These are phyloP conservation scores for Trichoplusia ni DNA, from an alignment of 1,140 invertebrate species.

Conservation along the genomic window DNA sequence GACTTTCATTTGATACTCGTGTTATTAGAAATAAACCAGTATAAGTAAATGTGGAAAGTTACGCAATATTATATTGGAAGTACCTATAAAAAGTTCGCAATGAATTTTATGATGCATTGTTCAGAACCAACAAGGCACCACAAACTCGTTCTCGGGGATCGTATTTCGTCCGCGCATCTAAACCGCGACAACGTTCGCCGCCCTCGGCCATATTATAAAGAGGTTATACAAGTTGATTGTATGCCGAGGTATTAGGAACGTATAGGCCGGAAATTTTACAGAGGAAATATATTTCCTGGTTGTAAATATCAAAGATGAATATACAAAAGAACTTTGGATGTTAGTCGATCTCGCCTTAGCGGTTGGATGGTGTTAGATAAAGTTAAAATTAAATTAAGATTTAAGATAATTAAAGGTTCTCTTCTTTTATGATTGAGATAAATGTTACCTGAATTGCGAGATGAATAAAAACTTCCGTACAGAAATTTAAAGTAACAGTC, in stretches of 20 bases:
- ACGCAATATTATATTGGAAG: conserved; percentile 2
- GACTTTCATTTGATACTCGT: too few relatives aligned
- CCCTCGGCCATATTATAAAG: conserved; percentile 19
- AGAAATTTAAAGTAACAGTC: too few relatives aligned
- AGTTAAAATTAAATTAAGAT: too few relatives aligned
- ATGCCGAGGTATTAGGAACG: conserved; percentile 20
- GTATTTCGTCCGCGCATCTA: conserved; percentile 41
- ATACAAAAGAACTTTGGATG: neutral
- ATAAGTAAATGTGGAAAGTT: conserved; percentile 4
- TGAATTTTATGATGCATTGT: conserved; percentile 44
- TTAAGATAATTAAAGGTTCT: too few relatives aligned
- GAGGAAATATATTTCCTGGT: conserved; percentile 16
- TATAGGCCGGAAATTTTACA: conserved; percentile 17
- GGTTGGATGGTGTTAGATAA: too few relatives aligned
- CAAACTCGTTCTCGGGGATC: conserved; percentile 42
- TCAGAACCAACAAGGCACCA: conserved; percentile 28
- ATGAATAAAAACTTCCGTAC: too few relatives aligned
- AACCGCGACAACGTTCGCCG: conserved; percentile 23
- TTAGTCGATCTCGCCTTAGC: too few relatives aligned
- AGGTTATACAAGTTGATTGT: conserved; percentile 25
- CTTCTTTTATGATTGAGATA: too few relatives aligned
- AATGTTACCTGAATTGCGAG: too few relatives aligned
- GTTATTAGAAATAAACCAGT: neutral
- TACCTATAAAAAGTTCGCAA: conserved; percentile 21
- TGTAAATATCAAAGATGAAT: conserved; percentile 1